Base-by-base conservation (phyloP, 2,888 invertebrate genomes). In the Zootermopsis nevadensis region DNA sequence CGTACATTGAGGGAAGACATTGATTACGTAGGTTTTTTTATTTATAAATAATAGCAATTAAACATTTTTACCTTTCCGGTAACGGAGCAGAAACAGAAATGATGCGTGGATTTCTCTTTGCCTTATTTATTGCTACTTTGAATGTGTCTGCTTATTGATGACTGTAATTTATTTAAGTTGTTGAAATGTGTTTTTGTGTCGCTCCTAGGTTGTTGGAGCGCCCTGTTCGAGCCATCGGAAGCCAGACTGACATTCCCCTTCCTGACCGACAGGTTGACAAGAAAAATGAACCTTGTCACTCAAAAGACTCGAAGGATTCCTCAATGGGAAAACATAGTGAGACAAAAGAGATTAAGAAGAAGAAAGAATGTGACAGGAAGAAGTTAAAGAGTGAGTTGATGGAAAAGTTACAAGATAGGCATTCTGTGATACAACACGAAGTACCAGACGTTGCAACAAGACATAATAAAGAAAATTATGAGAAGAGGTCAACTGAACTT, bases 301-400 rank as follows among this genome's bases (percentile, higher is more conserved):
- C 69, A 27, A 74, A 42, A n/a, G 24, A 33, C 33, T 69, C 69
- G 15, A 33, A 69, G 22, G 74, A 74, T 38, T 74, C 74, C n/a
- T 38, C 24, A n/a, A 24, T 74, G 38, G 60, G 27, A 7, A 48
- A 15, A 19, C 33, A 33, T 7, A 15, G 8, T 7, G n/a, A n/a
- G n/a, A 33, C 15, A 35, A 22, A 24, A 4, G n/a, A 74, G 74
- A 24, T 33, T 31, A 31, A 33, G 8, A 72, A 35, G 33, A 31
- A n/a, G 6, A 74, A 74, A 24, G 74, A 74, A 27, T 1, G 15
- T 3, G 74, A 74, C 4, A 74, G 31, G 35, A 74, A 19, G 74
- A 38, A 74, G 24, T 7, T 74, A 15, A 74, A 74, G n/a, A 74
- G 74, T 24, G 74, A 74, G 24, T 24, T 33, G 24, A 22, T 42